Evolutionary conservation across 2,113 vertebrate species (phyloP).

Genomic region (Python bivittatus): DNA sequence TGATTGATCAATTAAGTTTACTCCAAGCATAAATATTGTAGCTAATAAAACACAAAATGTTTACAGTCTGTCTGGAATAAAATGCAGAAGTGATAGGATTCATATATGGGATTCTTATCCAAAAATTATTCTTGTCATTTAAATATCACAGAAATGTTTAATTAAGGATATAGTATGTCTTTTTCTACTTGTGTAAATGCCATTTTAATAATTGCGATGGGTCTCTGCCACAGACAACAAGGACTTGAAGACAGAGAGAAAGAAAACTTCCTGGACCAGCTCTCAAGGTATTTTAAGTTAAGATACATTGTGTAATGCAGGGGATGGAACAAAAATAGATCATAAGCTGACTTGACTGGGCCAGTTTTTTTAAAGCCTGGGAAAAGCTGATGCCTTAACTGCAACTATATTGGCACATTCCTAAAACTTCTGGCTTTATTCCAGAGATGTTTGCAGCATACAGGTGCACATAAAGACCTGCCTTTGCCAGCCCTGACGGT

Average conservation of each 20-base stretch:
- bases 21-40: neutral
- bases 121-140: neutral
- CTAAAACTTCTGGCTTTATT: neutral
- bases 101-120: neutral
- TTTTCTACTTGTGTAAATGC: neutral
- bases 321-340: neutral
- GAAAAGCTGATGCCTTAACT: neutral
- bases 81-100: neutral
- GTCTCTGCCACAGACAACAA: constrained; percentile 64
- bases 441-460: neutral
- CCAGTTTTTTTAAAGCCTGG: neutral
- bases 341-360: neutral
- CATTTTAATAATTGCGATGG: constrained; percentile 43
- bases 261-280: constrained; percentile 53
- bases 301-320: neutral
- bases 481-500: neutral
- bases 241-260: constrained; percentile 65
- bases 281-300: constrained; percentile 57
- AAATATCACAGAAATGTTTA: neutral
- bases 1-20: neutral
- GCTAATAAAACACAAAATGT: neutral
- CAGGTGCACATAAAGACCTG: neutral
- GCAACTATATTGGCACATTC: neutral
- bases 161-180: constrained; percentile 6
- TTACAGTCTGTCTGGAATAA: constrained; percentile 17